Conservation (phyloP, 2,113 vertebrate species). For the Psettodes erumei region DNA sequence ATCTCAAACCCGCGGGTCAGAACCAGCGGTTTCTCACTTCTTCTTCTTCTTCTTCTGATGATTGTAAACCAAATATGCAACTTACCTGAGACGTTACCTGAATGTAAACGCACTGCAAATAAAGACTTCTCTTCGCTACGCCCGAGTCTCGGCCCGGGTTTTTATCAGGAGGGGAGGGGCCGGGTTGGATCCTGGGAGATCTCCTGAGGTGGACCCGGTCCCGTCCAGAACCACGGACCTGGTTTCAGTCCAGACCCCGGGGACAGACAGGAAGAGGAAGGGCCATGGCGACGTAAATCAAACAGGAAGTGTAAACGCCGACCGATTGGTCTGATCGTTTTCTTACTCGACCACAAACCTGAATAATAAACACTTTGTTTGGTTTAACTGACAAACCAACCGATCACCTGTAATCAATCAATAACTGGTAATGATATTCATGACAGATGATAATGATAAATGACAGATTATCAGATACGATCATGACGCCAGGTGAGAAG, state of each 20-base stretch:
- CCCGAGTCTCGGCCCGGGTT: background rate
- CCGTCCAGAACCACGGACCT: background rate
- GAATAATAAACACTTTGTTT: background rate
- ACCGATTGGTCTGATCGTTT: no score
- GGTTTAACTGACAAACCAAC: background rate
- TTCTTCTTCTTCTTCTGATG: slow-evolving; percentile 19
- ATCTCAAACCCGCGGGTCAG: no score
- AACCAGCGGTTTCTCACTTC: slow-evolving; percentile 10
- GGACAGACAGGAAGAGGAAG: slow-evolving; percentile 32
- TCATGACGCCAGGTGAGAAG: no score
- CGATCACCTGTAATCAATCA: no score
- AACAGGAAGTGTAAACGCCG: no score
- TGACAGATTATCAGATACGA: no score
- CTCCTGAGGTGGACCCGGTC: background rate
- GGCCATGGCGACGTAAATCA: background rate
- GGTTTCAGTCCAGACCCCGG: background rate
- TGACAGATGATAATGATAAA: no score
- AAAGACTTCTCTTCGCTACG: slow-evolving; percentile 54
- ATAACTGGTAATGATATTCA: no score
- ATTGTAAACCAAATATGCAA: slow-evolving; percentile 66
- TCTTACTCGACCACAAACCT: no score
- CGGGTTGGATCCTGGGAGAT: no score
- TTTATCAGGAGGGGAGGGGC: background rate
- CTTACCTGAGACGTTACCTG: slow-evolving; percentile 54
- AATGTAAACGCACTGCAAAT: slow-evolving; percentile 79